Evolutionary conservation across 2,888 invertebrate genomes (phyloP), one percentile per base, ranked within the genome.

Genomic region (Ceratothoa steindachneri): DNA sequence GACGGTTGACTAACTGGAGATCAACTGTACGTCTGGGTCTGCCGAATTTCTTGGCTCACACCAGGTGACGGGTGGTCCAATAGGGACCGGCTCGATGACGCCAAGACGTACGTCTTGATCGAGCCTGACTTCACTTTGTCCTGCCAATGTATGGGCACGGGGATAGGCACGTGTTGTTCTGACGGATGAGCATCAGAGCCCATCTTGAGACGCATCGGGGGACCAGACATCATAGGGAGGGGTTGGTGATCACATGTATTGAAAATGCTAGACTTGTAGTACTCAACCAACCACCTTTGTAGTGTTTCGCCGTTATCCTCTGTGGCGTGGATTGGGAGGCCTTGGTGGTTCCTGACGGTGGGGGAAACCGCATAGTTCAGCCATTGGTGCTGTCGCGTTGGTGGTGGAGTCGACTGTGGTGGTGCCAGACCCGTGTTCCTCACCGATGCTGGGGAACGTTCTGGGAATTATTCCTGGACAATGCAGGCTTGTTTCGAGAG

Each of bases 101-200:
- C 73, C 70, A 0, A 31, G 30, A 3, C 12, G 0, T 29, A 75
- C 72, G 30, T 75, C 72, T 12, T 60, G 69, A 55, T 75, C 69
- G 24, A 72, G 30, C 0, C 66, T 69, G n/a, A 27, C 72, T 31
- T 75, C 69, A 2, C 51, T 69, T 2, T 27, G 65, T n/a, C 30
- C 24, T 71, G 74, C 74, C 73, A 70, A 24, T 73, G 70, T 24
- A 41, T 30, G 0, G 70, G 73, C 19, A 69, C 27, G 12, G 73
- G 64, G 1, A 73, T 70, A 15, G 74, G 67, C 2, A 60, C 55
- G 53, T 65, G 55, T 41, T 70, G 30, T 0, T 71, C 74, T 30
- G 28, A 27, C 27, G 74, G 74, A 0, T 1, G 12, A 4, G 74
- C 67, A 55, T 65, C 31, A 1, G 53, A 30, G 41, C 71, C 64